Base-by-base conservation (phyloP, 2,797 vertebrate genomes). In the Smutsia gigantea region DNA sequence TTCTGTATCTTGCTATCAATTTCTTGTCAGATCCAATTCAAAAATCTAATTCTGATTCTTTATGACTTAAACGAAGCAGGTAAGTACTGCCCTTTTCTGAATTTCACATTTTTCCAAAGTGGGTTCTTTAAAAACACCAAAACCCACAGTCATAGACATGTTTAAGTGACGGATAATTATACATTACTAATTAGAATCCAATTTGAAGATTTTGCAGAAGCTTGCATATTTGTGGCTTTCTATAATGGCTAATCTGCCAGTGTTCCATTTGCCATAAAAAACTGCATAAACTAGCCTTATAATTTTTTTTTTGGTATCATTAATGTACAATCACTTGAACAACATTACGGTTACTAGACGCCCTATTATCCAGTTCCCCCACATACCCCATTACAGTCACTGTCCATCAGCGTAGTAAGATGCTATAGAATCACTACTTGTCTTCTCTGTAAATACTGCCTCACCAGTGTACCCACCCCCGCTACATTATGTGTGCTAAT, bases 11-110 rank as follows among this genome's bases (percentile, higher is more conserved):
- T 87, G 31, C 61, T 87, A 86, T 94, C 93, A 97, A 95, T 96
- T 96, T 95, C 87, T 96, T 94, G 89, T 96, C 89, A 93, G 79
- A 94, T 82, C 5, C 77, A 93, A 96, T 95, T 96, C 11, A 75
- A 93, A 96, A 42, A 74, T 94, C 72, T 96, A 74, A 95, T 75
- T 63, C 27, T 95, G 72, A 95, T 92, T 17, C 51, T 93, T 92
- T 61, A 94, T 23, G 9, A 85, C 39, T 71, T 95, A 77, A 94
- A 82, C 14, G 23, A 92, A 19, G 59, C 49, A 92, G 66, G 79
- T 69, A 92, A 87, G 29, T 94, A 84, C 18, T 75, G 15, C 13
- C 63, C 21, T 59, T 87, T 95, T 63, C 27, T 87, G 69, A 90
- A 78, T 81, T 81, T 31, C 87, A 7, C 21, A 59, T 85, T 85